Conservation (phyloP, 2,888 invertebrate genomes). For the Tetrapedia diversipes region DNA sequence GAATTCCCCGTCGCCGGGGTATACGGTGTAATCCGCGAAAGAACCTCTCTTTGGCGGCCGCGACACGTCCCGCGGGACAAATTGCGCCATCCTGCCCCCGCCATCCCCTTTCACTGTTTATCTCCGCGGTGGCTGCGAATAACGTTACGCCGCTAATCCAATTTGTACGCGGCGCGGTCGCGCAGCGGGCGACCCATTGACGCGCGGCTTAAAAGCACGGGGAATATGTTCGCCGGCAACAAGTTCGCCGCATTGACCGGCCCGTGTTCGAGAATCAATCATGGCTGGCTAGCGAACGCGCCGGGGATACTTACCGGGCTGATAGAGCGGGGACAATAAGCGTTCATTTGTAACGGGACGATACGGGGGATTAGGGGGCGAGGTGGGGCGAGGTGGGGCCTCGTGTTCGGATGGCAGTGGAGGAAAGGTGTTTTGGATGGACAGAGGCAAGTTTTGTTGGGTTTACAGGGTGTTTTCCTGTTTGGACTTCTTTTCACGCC, state of each 20-base stretch:
- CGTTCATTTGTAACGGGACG: conserved; percentile 39
- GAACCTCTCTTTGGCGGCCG: conserved; percentile 37
- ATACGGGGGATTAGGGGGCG: conserved; percentile 7
- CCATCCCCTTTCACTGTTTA: background rate
- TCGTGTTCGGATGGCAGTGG: too few relatives aligned
- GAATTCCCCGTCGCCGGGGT: conserved; percentile 13
- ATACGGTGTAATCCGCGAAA: conserved; percentile 45
- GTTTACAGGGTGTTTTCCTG: too few relatives aligned
- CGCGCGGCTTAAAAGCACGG: conserved; percentile 51
- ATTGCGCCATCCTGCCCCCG: conserved; percentile 45
- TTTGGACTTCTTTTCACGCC: too few relatives aligned
- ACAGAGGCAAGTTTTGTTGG: too few relatives aligned
- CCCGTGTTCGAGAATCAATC: conserved; percentile 50
- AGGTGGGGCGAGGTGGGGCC: too few relatives aligned
- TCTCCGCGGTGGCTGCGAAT: conserved; percentile 30
- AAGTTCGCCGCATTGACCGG: conserved; percentile 37
- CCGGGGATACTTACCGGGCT: conserved; percentile 35
- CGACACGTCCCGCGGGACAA: conserved; percentile 58
- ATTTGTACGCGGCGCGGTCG: conserved; percentile 62
- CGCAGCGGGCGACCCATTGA: conserved; percentile 66
- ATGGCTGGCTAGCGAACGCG: conserved; percentile 25
- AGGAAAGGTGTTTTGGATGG: too few relatives aligned
- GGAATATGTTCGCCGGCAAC: conserved; percentile 36
- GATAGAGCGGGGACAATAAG: conserved; percentile 39
- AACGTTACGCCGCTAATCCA: conserved; percentile 57